Base-by-base conservation (phyloP, 2,888 invertebrate species). In the Carterocephalus palaemon region DNA sequence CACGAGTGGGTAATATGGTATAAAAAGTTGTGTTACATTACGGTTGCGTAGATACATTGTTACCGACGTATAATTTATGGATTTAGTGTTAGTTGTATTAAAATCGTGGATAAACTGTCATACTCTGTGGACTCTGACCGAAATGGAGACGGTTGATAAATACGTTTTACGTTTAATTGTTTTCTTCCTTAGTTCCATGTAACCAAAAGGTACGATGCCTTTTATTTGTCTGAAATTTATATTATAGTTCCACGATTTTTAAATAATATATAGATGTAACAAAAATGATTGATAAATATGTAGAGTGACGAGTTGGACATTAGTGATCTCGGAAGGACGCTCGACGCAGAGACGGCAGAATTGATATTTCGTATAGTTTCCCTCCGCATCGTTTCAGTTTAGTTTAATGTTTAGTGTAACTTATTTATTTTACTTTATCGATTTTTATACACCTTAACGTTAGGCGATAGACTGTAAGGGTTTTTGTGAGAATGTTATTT, bases 381-480 rank as follows among this genome's bases (percentile, higher is more conserved):
- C 79, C 81, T 81, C 81, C 79, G 78, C 74, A 66, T 62, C 59
- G 61, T 52, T 59, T 67, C 61, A 33, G 37, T 50, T 73, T 73
- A 75, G 67, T 69, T 52, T 37, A 51, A 32, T 36, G 67, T 52
- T 57, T 66, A 66, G 64, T 55, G 52, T 70, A 61, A 67, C 52
- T n/a, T 82, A 83, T 83, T 82, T 83, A 83, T 83, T 82, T 80
- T 82, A 83, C 80, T 81, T 79, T 57, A 69, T 60, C 62, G 54
- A 57, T 49, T 60, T 37, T 57, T 59, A 52, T 49, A 54, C 56
- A 56, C 54, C 48, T 49, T 51, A 39, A 32, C 23, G 47, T 43
- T 59, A 64, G 59, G 49, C 19, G 52, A 51, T 56, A 63, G 31
- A 60, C 47, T 55, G 50, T 67, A 72, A 65, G 60, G 57, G 49